A percentile compares a stretch with the other conserved stretches of the same genome.
Evolutionary conservation across 2,113 vertebrate species (phyloP).

Genomic region (Gracilinanus agilis): DNA sequence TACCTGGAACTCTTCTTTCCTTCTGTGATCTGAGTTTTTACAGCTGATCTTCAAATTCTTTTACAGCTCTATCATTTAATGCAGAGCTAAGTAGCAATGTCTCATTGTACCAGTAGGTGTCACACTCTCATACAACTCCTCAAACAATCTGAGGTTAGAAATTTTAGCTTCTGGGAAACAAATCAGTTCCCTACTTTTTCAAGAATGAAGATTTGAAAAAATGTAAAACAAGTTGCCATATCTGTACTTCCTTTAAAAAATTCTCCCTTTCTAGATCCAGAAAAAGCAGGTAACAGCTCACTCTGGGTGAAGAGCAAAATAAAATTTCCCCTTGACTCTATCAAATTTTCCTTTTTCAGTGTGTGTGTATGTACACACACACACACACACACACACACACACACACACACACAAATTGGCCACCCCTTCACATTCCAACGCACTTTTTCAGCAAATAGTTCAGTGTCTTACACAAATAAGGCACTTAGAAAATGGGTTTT

Average conservation of each 20-base stretch:
- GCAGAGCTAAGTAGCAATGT: background rate
- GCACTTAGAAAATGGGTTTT: background rate
- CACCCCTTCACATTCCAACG: background rate
- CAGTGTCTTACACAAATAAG: background rate
- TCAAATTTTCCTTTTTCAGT: background rate
- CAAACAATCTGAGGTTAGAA: background rate
- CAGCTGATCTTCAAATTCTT: background rate
- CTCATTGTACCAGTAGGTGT: background rate
- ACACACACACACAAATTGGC: background rate
- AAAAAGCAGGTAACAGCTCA: background rate
- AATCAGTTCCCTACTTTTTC: background rate
- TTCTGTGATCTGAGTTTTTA: background rate
- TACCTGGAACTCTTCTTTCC: background rate
- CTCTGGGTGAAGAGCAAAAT: background rate
- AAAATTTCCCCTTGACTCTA: background rate
- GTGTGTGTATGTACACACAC: too few species aligned
- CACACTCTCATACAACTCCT: background rate
- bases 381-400: background rate
- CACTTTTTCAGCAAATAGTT: background rate
- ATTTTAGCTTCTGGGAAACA: background rate
- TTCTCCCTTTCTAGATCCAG: background rate
- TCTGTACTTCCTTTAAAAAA: background rate
- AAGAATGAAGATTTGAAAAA: background rate
- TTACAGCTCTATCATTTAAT: background rate
- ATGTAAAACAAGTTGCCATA: background rate